Evolutionary conservation across 92 coral and sea anemone genomes (phyloP).

Genomic region (Diadumene lineata): DNA sequence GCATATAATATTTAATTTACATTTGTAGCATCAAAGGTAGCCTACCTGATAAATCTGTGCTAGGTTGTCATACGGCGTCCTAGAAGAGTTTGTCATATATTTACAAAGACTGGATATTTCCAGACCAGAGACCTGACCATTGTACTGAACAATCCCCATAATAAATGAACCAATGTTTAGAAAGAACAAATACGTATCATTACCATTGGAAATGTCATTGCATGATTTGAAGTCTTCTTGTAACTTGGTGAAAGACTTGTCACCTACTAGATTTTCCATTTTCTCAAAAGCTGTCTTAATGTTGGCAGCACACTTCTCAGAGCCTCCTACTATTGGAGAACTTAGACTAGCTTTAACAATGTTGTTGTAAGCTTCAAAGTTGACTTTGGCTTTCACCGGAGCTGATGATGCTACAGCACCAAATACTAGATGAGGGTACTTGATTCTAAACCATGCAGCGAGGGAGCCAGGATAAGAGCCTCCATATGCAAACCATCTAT

Average conservation of each 20-base stretch:
- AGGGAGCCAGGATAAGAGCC: slow-evolving; percentile 78
- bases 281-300: slow-evolving; percentile 48
- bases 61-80: slow-evolving; percentile 53
- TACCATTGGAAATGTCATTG: slow-evolving; percentile 49
- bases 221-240: slow-evolving; percentile 59
- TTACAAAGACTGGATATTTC: slow-evolving; percentile 52
- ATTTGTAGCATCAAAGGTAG: not conserved
- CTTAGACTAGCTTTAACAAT: slow-evolving; percentile 68
- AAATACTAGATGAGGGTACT: slow-evolving; percentile 75
- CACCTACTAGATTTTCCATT: slow-evolving; percentile 44
- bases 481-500: slow-evolving; percentile 74
- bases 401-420: slow-evolving; percentile 85
- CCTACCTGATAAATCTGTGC: slow-evolving; percentile 38
- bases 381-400: slow-evolving; percentile 69
- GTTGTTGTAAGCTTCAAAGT: slow-evolving; percentile 70
- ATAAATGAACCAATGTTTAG: slow-evolving; percentile 42
- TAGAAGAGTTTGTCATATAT: slow-evolving; percentile 37
- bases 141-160: slow-evolving; percentile 67
- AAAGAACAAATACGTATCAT: slow-evolving; percentile 60
- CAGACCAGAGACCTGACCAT: slow-evolving; percentile 36
- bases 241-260: slow-evolving; percentile 35
- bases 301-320: slow-evolving; percentile 63
- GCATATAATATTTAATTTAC: too few relatives aligned
- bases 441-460: slow-evolving; percentile 76
- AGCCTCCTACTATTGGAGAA: slow-evolving; percentile 61